These are phyloP conservation scores for Proctacanthus coquilletti DNA, from an alignment of 1,140 invertebrate species.

Conservation along the genomic window DNA sequence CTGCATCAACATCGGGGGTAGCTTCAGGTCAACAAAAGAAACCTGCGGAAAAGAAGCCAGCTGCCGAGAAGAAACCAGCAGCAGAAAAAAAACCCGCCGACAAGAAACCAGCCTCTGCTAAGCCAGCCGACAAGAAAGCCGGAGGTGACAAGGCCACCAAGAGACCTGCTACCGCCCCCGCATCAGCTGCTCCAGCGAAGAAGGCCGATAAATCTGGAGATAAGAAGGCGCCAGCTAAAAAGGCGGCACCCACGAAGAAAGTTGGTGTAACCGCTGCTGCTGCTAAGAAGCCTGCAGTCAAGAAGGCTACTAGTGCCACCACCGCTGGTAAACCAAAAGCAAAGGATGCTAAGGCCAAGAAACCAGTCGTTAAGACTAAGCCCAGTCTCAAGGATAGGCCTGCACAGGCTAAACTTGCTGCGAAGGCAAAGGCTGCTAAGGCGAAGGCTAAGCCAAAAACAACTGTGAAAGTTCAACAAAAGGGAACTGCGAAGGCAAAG, in stretches of 20 bases:
- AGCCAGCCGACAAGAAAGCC: slow-evolving; percentile 19
- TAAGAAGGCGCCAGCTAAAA: slow-evolving; percentile 29
- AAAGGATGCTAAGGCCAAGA: slow-evolving; percentile 39
- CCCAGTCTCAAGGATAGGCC: too few relatives aligned
- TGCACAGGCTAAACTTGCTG: slow-evolving; percentile 27
- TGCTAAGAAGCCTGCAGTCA: slow-evolving; percentile 25
- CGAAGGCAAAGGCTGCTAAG: slow-evolving; percentile 26
- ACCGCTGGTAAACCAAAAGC: slow-evolving; percentile 45
- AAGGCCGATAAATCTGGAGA: slow-evolving; percentile 34
- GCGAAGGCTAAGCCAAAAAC: slow-evolving; percentile 17
- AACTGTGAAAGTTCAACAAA: slow-evolving; percentile 22
- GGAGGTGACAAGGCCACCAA: slow-evolving; percentile 32
- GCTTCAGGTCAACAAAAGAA: slow-evolving; percentile 16
- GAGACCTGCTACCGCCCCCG: slow-evolving; percentile 33
- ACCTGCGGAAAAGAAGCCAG: slow-evolving; percentile 30
- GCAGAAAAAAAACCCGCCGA: slow-evolving; percentile 39
- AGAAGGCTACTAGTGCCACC: slow-evolving; percentile 10
- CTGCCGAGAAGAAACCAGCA: slow-evolving; percentile 18
- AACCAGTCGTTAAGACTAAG: slow-evolving; percentile 27
- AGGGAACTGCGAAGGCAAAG: slow-evolving; percentile 36
- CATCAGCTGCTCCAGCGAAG: slow-evolving; percentile 31
- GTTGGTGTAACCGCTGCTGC: slow-evolving; percentile 20
- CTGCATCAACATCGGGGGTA: slow-evolving; percentile 9
- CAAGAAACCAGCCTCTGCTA: slow-evolving; percentile 45
- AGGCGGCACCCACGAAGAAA: slow-evolving; percentile 19